Conservation (phyloP, 2,113 vertebrate species). For the Lota lota region DNA sequence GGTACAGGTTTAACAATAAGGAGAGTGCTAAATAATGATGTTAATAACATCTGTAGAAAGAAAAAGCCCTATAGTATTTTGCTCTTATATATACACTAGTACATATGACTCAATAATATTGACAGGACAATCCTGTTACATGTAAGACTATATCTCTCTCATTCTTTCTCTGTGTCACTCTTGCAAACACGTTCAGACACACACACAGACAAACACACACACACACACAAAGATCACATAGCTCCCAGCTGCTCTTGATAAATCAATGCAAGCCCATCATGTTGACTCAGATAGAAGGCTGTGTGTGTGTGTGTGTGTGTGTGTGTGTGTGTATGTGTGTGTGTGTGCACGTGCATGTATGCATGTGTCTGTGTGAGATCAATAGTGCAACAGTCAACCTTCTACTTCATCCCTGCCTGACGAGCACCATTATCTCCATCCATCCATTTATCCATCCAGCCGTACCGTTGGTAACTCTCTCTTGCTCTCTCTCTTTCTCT, state of each 20-base stretch:
- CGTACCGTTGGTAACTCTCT: background rate
- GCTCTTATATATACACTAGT: no score
- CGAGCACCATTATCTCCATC: slow-evolving; percentile 26
- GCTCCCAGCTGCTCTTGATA: background rate
- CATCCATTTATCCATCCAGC: slow-evolving; percentile 9
- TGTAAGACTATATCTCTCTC: background rate
- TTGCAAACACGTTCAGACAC: background rate
- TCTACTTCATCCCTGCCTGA: slow-evolving; percentile 10
- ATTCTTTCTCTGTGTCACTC: background rate
- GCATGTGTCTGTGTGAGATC: slow-evolving; percentile 2
- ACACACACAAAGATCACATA: background rate
- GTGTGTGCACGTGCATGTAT: no score
- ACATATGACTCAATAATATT: no score
- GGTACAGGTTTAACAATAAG: no score
- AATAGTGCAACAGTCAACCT: slow-evolving; percentile 11
- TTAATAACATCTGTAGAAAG: no score
- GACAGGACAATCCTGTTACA: no score
- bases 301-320: background rate
- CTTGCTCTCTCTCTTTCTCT: background rate
- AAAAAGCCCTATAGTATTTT: no score
- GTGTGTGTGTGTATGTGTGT: no score
- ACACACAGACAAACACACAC: slow-evolving; percentile 1
- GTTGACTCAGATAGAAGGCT: background rate
- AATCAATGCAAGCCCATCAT: slow-evolving; percentile 13
- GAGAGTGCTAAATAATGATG: no score